phyloP scores from a whole-genome alignment of 2,797 vertebrate species.

The Amazona ochrocephala region DNA sequence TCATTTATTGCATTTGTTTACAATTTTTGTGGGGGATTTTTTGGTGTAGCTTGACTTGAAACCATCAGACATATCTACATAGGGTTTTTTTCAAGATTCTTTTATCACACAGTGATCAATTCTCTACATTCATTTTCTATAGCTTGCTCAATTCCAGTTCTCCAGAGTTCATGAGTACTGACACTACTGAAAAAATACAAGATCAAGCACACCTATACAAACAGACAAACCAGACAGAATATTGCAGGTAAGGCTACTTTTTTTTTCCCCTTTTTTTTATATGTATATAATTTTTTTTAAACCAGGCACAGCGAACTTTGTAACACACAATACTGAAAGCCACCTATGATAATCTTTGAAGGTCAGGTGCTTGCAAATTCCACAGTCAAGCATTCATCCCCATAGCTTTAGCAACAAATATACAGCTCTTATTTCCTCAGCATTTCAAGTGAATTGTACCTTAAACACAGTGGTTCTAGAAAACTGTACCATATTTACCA shows the following conservation, averaged over 20 bases:
- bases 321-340: constrained; percentile 56
- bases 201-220: constrained; percentile 32
- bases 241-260: constrained; percentile 57
- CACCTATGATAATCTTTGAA: constrained; percentile 27
- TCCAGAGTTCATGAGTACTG: constrained; percentile 5
- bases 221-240: constrained; percentile 47
- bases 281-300: constrained; percentile 32
- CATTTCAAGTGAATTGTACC: neutral
- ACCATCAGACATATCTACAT: constrained; percentile 38
- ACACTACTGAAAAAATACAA: constrained; percentile 38
- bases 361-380: constrained; percentile 15
- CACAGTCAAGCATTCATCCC: constrained; percentile 26
- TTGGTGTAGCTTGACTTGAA: constrained; percentile 64
- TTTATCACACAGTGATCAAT: constrained; percentile 55
- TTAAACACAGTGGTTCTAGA: neutral
- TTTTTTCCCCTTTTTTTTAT: neutral
- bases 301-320: constrained; percentile 65
- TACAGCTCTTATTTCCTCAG: neutral
- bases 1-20: constrained; percentile 75
- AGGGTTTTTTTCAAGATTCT: constrained; percentile 8
- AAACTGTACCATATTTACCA: neutral
- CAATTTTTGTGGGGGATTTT: constrained; percentile 22
- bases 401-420: constrained; percentile 16
- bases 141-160: constrained; percentile 45
- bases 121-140: constrained; percentile 22